A percentile compares a stretch with the other conserved stretches of the same genome.
Conservation (phyloP, 1,140 invertebrate genomes). For the Drosophila tsacasi region DNA sequence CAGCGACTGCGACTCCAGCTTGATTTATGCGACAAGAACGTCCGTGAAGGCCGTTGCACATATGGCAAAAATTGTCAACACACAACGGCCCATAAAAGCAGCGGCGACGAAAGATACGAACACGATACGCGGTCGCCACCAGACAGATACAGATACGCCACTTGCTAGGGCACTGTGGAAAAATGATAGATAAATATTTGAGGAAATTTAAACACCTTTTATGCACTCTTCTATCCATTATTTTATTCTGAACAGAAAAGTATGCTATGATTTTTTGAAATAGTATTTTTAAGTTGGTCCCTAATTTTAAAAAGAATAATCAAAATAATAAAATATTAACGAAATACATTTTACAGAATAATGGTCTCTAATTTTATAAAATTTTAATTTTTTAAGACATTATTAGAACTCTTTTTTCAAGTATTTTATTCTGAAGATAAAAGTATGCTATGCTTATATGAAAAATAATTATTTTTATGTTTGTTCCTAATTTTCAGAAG, state of each 20-base stretch:
- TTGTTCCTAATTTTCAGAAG: neutral
- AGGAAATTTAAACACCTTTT: neutral
- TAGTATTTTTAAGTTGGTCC: no score
- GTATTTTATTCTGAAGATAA: neutral
- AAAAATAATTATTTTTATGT: neutral
- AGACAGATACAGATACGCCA: conserved; percentile 45
- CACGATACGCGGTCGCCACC: conserved; percentile 46
- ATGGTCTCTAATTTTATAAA: no score
- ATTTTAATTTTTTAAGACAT: fast-evolving
- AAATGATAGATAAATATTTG: neutral
- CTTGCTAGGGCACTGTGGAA: conserved; percentile 19
- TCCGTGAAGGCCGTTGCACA: conserved; percentile 75
- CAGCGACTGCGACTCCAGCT: conserved; percentile 32
- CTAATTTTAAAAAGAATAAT: no score
- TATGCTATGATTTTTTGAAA: no score
- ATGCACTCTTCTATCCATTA: no score
- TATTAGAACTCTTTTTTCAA: fast-evolving
- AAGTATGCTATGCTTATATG: neutral
- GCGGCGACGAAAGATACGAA: conserved; percentile 59
- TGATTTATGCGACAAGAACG: conserved; percentile 77
- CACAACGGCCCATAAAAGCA: conserved; percentile 59
- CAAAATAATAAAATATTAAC: no score
- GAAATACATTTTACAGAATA: neutral
- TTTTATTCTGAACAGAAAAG: no score
- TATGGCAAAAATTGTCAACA: conserved; percentile 82